Conservation (phyloP, 1,140 invertebrate species). For the Oscheius sp. region DNA sequence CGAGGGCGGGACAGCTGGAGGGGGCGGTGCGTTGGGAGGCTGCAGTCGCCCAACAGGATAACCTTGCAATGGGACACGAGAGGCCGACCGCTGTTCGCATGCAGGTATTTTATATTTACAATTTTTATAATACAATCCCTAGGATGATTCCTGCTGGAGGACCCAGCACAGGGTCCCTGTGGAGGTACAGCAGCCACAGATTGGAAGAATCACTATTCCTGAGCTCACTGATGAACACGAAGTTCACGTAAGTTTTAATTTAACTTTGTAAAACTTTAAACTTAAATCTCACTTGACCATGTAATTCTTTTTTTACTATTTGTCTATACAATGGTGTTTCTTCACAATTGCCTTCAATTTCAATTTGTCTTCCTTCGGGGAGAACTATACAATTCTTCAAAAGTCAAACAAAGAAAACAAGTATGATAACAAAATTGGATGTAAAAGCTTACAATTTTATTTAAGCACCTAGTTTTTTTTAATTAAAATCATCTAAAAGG, state of each 20-base stretch:
- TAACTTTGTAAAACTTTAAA: too few relatives aligned
- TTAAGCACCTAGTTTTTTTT: too few relatives aligned
- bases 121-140: not conserved
- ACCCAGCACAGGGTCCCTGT: conserved; percentile 33
- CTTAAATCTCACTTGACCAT: too few relatives aligned
- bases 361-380: too few relatives aligned
- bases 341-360: too few relatives aligned
- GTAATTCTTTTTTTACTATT: too few relatives aligned
- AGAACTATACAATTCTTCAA: too few relatives aligned
- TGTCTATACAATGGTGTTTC: too few relatives aligned
- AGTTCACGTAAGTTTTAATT: conserved; percentile 8
- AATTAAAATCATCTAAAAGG: too few relatives aligned
- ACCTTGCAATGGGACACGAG: not conserved
- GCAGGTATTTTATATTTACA: not conserved
- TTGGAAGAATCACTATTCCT: conserved; percentile 39
- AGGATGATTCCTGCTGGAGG: conserved; percentile 42
- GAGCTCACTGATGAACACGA: conserved; percentile 33
- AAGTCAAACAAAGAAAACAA: too few relatives aligned
- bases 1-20: conserved; percentile 7
- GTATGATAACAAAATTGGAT: too few relatives aligned
- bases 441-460: too few relatives aligned
- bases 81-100: not conserved
- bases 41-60: not conserved
- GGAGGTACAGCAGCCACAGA: conserved; percentile 30
- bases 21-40: conserved; percentile 4